Evolutionary conservation across 2,113 vertebrate species (phyloP), one percentile per base, ranked within the genome.

Genomic region (Trichechus manatus): DNA sequence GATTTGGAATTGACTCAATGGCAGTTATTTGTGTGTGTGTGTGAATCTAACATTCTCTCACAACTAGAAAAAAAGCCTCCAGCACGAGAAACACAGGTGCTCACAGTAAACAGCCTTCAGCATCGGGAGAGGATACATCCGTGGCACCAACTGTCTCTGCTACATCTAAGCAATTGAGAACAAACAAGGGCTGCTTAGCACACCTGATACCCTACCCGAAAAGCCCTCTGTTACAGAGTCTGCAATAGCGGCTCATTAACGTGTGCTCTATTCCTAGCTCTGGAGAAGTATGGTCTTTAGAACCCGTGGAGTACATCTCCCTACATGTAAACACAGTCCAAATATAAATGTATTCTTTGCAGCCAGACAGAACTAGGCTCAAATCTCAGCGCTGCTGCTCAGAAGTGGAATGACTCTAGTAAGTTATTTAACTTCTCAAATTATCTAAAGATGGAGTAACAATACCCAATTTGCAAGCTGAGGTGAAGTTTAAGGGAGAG

Each of bases 41-140:
- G 47, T 11, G 29, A 2, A 2, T 47, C 47, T 47, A 74, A 87
- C 36, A 20, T 29, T 25, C 56, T 82, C n/a, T 22, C 2, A 3
- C 66, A 53, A 47, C 77, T 29, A 53, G 25, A 63, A 70, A 74
- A 87, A 66, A 0, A 59, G 44, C 2, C 22, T 8, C 11, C 66
- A 31, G 17, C 22, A 44, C 0, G 1, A 29, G 89, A 74, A 72
- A 39, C 50, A 8, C 14, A 7, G 36, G n/a, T 9, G 3, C 22
- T 53, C 14, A 3, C 42, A 1, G 50, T 29, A 17, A 70, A 44
- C 61, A 85, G 25, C 17, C 50, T 29, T 74, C 6, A 0, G 23
- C 36, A 19, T 0, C 47, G 0, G 6, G 19, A 47, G 59, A 31
- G 59, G 47, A n/a, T 13, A 59, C 17, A 31, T 10, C 20, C n/a